Conservation (phyloP, 2,113 vertebrate species). For the Misgurnus mizolepis region DNA sequence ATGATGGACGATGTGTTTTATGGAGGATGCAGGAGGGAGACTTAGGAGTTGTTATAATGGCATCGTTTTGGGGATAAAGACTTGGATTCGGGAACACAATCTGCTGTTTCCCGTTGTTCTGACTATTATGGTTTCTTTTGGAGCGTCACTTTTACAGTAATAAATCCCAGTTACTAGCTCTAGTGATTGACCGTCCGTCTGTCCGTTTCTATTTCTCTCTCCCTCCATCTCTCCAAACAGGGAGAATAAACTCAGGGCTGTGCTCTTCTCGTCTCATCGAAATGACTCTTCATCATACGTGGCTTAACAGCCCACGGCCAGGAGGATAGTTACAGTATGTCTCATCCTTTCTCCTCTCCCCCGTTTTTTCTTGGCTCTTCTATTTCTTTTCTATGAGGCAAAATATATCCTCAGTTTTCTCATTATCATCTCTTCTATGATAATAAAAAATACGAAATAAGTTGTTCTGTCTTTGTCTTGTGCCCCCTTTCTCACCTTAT, state of each 20-base stretch:
- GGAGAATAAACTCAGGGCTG: neutral
- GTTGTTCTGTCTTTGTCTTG: neutral
- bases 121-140: neutral
- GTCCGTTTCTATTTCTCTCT: constrained; percentile 11
- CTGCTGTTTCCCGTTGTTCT: constrained; percentile 15
- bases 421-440: neutral
- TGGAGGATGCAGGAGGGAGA: constrained; percentile 21
- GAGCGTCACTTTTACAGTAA: neutral
- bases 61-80: constrained; percentile 6
- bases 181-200: neutral
- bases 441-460: neutral
- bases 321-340: neutral
- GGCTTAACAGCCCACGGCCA: neutral
- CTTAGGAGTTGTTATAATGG: constrained; percentile 2
- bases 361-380: neutral
- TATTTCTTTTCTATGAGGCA: no score
- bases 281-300: neutral
- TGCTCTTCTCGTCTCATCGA: neutral
- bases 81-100: neutral
- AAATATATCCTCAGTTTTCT: no score
- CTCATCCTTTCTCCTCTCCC: no score
- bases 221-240: constrained; percentile 8
- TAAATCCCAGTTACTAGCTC: constrained; percentile 19
- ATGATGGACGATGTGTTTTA: constrained; percentile 37
- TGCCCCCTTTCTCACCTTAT: neutral